Evolutionary conservation across 1,140 invertebrate genomes (phyloP), one percentile per base, ranked within the genome.

Genomic region (Trichogramma pretiosum): DNA sequence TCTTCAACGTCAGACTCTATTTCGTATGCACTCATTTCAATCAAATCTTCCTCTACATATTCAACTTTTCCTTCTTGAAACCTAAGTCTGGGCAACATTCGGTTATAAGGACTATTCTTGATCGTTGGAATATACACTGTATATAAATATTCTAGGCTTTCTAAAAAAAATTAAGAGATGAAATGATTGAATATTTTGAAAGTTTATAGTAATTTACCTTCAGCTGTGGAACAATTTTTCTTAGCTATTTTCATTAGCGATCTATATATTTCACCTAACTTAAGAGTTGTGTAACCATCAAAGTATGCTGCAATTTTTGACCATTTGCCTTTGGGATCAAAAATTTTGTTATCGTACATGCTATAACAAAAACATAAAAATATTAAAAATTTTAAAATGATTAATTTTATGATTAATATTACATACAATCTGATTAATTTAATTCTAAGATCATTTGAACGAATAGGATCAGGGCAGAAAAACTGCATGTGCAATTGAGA

Each of bases 351-450:
- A 4, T 10, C 38, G 47, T 64, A 62, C 13, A 69, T 17, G 28
- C 64, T 67, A 18, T 24, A 62, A n/a, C n/a, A n/a, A 21, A 39
- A 17, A 21, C 42, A 4, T 35, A 26, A 28, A 37, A 40, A 18
- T 33, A 18, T 26, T 24, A 7, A 37, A 36, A 45, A 37, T 37
- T 21, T 37, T 11, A 44, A 40, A 38, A 37, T 41, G 11, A 30
- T 22, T 36, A 21, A 28, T 32, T n/a, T 24, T 37, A 24, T 28
- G 18, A 43, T n/a, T 47, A 42, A 40, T 11, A 40, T 39, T 48
- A 63, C 59, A 62, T 54, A 67, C 65, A 61, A 59, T 52, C 68
- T 59, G 39, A 68, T 68, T 41, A 70, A 35, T 36, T 62, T 49
- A 50, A 67, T 62, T 46, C 62, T 68, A 19, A 67, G 48, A 21